Evolutionary conservation across 2,888 invertebrate genomes (phyloP).

Genomic region (Cantharis nigra): DNA sequence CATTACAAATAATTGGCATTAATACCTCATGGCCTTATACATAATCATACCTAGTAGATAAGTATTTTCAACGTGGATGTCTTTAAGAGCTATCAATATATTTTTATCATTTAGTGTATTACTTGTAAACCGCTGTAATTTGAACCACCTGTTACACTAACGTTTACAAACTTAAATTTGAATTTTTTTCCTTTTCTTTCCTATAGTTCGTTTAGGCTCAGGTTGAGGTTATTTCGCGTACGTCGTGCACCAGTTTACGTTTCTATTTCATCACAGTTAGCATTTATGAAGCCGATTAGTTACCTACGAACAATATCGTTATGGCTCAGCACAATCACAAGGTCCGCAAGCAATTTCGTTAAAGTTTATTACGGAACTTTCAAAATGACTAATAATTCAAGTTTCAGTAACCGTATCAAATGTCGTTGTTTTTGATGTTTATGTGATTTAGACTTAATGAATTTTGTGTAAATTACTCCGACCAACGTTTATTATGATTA

Average conservation of each 20-base stretch:
- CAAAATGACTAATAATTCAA: neutral
- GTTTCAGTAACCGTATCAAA: neutral
- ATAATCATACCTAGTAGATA: conserved; percentile 26
- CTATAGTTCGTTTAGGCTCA: conserved; percentile 11
- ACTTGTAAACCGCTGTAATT: conserved; percentile 53
- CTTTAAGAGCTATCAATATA: conserved; percentile 44
- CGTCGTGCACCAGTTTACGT: conserved; percentile 22
- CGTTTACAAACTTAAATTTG: conserved; percentile 35
- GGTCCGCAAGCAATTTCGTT: conserved; percentile 14
- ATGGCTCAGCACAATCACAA: conserved; percentile 13
- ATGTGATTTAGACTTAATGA: neutral
- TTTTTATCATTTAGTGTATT: conserved; percentile 44
- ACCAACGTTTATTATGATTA: neutral
- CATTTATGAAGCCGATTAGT: conserved; percentile 18
- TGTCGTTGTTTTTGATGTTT: neutral
- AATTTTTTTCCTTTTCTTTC: conserved; percentile 23
- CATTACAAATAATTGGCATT: conserved; percentile 29
- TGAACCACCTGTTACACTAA: conserved; percentile 52
- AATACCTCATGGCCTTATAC: conserved; percentile 31
- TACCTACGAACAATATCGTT: conserved; percentile 6
- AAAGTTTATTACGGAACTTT: conserved; percentile 4
- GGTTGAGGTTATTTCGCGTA: conserved; percentile 12
- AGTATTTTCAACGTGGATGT: conserved; percentile 30
- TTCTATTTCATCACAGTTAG: conserved; percentile 14
- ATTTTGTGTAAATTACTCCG: neutral